Percentiles rank a stretch among this genome's conserved stretches.
Conservation (phyloP, 2,797 vertebrate species). For the Jordanella pulchra region DNA sequence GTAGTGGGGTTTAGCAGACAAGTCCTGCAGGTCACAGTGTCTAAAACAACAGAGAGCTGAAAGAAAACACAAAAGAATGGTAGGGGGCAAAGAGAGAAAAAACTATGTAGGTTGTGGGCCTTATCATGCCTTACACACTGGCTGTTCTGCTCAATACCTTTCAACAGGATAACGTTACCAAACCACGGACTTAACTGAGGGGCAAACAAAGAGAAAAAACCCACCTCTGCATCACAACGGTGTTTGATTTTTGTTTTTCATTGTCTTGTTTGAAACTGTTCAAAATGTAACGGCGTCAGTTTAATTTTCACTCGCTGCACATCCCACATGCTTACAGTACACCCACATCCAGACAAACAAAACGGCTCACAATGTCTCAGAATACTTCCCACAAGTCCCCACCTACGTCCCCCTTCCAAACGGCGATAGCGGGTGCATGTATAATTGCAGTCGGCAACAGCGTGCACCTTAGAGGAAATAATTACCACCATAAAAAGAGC, state of each 20-base stretch:
- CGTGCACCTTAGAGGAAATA: slow-evolving; percentile 85
- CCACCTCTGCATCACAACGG: slow-evolving; percentile 27
- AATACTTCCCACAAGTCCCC: slow-evolving; percentile 66
- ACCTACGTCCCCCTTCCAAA: slow-evolving; percentile 63
- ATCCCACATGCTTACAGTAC: slow-evolving; percentile 27
- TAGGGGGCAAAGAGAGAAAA: slow-evolving; percentile 33
- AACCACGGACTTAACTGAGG: slow-evolving; percentile 30
- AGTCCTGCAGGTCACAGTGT: slow-evolving; percentile 58
- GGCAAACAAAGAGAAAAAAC: slow-evolving; percentile 31
- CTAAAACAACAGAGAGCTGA: slow-evolving; percentile 38
- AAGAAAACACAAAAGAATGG: slow-evolving; percentile 28
- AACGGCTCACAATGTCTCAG: slow-evolving; percentile 41
- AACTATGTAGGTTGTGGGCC: slow-evolving; percentile 45
- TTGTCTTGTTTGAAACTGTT: slow-evolving; percentile 56
- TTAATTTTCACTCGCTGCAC: slow-evolving; percentile 46
- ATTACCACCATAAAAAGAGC: slow-evolving; percentile 87
- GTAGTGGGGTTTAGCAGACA: slow-evolving; percentile 43
- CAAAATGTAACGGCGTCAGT: slow-evolving; percentile 44
- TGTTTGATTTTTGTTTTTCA: slow-evolving; percentile 47
- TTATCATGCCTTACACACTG: slow-evolving; percentile 51
- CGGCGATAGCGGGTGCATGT: slow-evolving; percentile 75
- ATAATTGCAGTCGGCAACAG: slow-evolving; percentile 86
- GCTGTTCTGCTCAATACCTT: slow-evolving; percentile 45
- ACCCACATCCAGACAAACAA: slow-evolving; percentile 27
- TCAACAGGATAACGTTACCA: slow-evolving; percentile 33